Evolutionary conservation across 2,113 vertebrate species (phyloP).

Genomic region (Campylomormyrus numenius): DNA sequence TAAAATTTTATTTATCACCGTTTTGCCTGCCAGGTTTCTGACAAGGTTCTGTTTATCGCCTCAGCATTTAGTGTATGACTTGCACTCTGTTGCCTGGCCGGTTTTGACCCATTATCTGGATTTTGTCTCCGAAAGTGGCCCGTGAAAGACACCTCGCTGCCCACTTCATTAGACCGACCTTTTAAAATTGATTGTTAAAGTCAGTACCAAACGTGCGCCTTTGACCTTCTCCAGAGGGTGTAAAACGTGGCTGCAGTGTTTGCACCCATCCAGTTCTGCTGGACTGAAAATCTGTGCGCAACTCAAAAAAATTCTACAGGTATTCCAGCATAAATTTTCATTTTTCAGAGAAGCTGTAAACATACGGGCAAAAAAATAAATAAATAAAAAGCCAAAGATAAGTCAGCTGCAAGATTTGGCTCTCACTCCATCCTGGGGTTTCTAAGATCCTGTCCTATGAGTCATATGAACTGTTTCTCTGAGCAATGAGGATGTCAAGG

Average conservation of each 20-base stretch:
- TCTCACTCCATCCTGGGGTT: conserved; percentile 44
- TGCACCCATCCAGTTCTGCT: neutral
- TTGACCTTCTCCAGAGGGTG: neutral
- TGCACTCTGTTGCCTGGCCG: neutral
- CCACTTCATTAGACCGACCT: neutral
- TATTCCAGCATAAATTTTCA: neutral
- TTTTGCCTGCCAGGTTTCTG: neutral
- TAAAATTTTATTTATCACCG: neutral
- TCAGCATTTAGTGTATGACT: neutral
- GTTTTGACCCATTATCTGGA: neutral
- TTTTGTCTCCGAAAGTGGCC: neutral
- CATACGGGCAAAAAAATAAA: neutral
- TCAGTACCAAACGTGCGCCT: neutral
- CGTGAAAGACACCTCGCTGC: neutral
- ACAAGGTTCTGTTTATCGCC: neutral
- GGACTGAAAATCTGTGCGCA: neutral
- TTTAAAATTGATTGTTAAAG: neutral
- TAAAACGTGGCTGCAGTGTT: neutral
- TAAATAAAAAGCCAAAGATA: neutral
- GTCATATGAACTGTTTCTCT: conserved; percentile 40
- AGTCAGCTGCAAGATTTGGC: conserved; percentile 51
- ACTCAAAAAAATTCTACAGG: neutral
- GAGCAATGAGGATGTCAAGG: conserved; percentile 63
- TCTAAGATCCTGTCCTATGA: conserved; percentile 50
- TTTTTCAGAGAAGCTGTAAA: neutral